phyloP scores from a whole-genome alignment of 2,797 vertebrate genomes.

The Anguilla marmorata region DNA sequence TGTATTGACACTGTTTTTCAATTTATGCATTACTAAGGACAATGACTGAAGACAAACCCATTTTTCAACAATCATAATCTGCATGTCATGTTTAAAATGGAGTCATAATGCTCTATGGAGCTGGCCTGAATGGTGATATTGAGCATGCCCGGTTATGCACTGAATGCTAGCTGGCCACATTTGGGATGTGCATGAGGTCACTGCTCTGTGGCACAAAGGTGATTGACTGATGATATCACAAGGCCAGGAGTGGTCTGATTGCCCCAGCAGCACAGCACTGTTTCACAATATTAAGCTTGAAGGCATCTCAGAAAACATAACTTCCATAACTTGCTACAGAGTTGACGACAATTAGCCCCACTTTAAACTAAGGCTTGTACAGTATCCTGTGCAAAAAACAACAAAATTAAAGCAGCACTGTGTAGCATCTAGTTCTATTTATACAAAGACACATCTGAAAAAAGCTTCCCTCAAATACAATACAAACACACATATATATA shows the following conservation, averaged over 20 bases:
- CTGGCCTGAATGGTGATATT: slow-evolving; percentile 37
- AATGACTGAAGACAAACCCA: slow-evolving; percentile 53
- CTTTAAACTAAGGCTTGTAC: slow-evolving; percentile 64
- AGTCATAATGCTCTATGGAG: slow-evolving; percentile 28
- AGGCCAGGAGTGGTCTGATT: slow-evolving; percentile 45
- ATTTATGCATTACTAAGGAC: slow-evolving; percentile 60
- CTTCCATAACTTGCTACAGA: slow-evolving; percentile 55
- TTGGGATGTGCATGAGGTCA: slow-evolving; percentile 55
- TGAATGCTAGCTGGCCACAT: slow-evolving; percentile 50
- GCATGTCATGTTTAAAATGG: slow-evolving; percentile 50
- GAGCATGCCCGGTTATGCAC: slow-evolving; percentile 39
- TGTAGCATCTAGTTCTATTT: slow-evolving; percentile 23
- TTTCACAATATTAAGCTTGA: slow-evolving; percentile 60
- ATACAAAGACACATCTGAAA: slow-evolving; percentile 31
- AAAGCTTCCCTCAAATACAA: slow-evolving; percentile 51
- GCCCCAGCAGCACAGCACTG: slow-evolving; percentile 63
- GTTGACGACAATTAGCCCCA: slow-evolving; percentile 56
- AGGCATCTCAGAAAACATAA: slow-evolving; percentile 56
- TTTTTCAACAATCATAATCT: slow-evolving; percentile 47
- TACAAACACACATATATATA: slow-evolving; percentile 37
- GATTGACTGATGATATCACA: slow-evolving; percentile 36
- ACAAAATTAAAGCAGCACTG: slow-evolving; percentile 26
- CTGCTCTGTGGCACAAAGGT: slow-evolving; percentile 57
- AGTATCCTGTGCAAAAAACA: slow-evolving; percentile 69
- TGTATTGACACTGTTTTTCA: slow-evolving; percentile 58